These are phyloP conservation scores for Trissoscelio sp. DNA, from an alignment of 2,888 invertebrate species.

Conservation along the genomic window DNA sequence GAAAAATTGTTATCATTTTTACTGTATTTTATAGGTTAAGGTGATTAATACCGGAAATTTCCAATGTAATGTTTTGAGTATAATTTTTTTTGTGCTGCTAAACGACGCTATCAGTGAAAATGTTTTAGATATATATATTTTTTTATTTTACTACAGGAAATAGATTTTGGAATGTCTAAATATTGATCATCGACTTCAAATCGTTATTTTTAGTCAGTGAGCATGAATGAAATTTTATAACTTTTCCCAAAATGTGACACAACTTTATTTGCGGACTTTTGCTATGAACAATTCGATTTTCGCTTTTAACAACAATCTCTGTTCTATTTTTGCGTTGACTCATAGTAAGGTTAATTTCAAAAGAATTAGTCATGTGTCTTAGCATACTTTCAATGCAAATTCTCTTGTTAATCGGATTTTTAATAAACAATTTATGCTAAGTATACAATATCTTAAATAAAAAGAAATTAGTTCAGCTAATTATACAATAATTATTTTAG, in stretches of 20 bases:
- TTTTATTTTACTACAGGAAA: too few relatives aligned
- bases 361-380: not conserved
- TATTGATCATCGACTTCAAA: too few relatives aligned
- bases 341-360: not conserved
- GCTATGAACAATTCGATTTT: not conserved
- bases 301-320: not conserved
- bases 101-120: too few relatives aligned
- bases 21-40: too few relatives aligned
- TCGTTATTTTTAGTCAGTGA: too few relatives aligned
- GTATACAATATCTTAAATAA: not conserved
- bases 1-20: too few relatives aligned
- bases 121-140: too few relatives aligned
- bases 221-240: not conserved
- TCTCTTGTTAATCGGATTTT: not conserved
- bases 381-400: not conserved
- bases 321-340: constrained; percentile 7
- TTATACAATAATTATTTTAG: too few relatives aligned
- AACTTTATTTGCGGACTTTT: not conserved
- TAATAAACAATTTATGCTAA: constrained; percentile 11
- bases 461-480: not conserved
- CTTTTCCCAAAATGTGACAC: not conserved
- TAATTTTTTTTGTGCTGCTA: too few relatives aligned
- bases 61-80: too few relatives aligned
- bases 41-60: too few relatives aligned
- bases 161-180: too few relatives aligned